Evolutionary conservation across 2,113 vertebrate species (phyloP).

Genomic region (Tupaia tana): DNA sequence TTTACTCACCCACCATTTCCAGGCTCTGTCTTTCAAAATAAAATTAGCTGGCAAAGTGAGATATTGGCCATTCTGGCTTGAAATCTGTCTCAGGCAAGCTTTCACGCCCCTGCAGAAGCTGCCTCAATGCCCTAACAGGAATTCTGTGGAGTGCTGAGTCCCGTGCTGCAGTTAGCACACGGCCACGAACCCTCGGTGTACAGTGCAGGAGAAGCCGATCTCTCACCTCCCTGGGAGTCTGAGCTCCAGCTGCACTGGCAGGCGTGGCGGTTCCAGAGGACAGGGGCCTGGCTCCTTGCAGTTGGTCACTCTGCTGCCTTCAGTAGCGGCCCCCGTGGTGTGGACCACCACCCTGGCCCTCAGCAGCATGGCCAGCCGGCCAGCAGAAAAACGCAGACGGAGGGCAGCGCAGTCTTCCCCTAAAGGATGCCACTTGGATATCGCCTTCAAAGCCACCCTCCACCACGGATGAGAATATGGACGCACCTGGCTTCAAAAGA

Average conservation of each 20-base stretch:
- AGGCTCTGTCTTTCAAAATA: slow-evolving; percentile 19
- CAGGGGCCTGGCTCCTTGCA: background rate
- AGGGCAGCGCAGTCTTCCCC: accelerated
- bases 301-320: background rate
- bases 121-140: background rate
- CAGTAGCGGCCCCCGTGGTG: accelerated
- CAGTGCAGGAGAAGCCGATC: background rate
- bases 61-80: background rate
- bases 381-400: background rate
- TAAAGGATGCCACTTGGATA: background rate
- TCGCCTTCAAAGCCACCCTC: background rate
- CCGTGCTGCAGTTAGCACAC: background rate
- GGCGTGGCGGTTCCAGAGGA: background rate
- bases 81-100: slow-evolving; percentile 47
- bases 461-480: background rate
- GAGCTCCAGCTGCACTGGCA: background rate
- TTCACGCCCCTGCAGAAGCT: slow-evolving; percentile 34
- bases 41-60: background rate
- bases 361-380: background rate
- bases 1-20: background rate
- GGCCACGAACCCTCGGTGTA: too few species aligned
- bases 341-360: background rate
- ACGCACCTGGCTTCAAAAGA: background rate
- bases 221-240: background rate
- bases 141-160: background rate